Percentiles rank a stretch among this genome's conserved stretches.
phyloP scores from a whole-genome alignment of 35 echinoderm and acorn worm species.

The Chiridota heheva region DNA sequence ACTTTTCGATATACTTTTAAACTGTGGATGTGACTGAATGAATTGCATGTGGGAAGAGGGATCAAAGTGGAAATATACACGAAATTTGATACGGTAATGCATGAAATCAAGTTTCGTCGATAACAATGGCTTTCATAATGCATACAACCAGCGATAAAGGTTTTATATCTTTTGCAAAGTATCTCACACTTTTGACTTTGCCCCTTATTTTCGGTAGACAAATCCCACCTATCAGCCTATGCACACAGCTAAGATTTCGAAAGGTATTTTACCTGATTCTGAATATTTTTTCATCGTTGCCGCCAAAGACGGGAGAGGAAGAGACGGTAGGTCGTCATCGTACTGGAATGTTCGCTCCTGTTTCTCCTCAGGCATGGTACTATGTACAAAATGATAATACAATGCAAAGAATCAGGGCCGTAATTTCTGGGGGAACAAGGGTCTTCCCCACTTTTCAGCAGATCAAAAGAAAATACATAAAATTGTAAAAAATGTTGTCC shows the following conservation, averaged over 20 bases:
- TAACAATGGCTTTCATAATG: neutral
- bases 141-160: neutral
- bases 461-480: too few relatives aligned
- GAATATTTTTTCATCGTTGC: constrained; percentile 68
- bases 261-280: constrained; percentile 63
- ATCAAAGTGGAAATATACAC: too few relatives aligned
- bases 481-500: too few relatives aligned
- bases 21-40: too few relatives aligned
- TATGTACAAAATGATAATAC: too few relatives aligned
- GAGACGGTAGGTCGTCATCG: constrained; percentile 55
- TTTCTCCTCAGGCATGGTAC: too few relatives aligned
- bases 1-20: too few relatives aligned
- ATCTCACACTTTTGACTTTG: neutral
- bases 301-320: constrained; percentile 58
- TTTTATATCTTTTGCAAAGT: neutral
- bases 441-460: too few relatives aligned
- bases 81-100: neutral
- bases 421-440: too few relatives aligned
- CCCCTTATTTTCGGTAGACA: neutral
- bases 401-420: too few relatives aligned
- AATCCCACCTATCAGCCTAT: neutral
- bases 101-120: neutral
- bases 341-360: constrained; percentile 77
- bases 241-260: neutral
- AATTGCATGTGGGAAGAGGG: too few relatives aligned